Conservation (phyloP, 2,113 vertebrate genomes). For the Todiramphus saurophagus region DNA sequence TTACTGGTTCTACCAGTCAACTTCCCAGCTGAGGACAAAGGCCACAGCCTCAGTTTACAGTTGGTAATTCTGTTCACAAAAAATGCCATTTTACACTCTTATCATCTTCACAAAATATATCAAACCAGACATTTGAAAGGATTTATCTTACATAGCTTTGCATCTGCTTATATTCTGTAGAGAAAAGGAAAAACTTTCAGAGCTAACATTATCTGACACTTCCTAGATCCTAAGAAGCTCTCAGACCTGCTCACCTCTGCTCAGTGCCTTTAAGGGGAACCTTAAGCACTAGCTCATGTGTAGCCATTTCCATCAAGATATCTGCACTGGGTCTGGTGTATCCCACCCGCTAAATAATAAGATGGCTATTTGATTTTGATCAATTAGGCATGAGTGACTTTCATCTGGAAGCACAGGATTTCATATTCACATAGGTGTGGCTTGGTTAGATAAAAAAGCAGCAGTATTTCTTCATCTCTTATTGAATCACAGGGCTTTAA, state of each 20-base stretch:
- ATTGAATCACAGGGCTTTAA: neutral
- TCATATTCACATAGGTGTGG: neutral
- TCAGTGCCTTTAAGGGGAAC: neutral
- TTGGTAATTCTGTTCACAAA: neutral
- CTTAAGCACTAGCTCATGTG: neutral
- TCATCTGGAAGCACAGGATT: neutral
- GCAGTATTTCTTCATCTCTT: neutral
- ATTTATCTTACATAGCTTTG: neutral
- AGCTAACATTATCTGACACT: neutral
- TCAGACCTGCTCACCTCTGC: neutral
- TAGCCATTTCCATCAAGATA: neutral
- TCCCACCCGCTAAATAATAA: neutral
- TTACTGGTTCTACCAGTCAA: fast-evolving
- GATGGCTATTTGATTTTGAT: neutral
- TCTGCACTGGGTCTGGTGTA: neutral
- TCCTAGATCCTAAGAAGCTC: neutral
- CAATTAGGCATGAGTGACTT: neutral
- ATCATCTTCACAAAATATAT: neutral
- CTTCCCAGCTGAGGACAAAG: neutral
- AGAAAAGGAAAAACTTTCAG: neutral
- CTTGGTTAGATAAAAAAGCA: neutral
- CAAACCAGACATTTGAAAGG: neutral
- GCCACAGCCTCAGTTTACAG: neutral
- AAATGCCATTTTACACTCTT: neutral
- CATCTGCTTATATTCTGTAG: neutral